Evolutionary conservation across 2,888 invertebrate species (phyloP).

Genomic region (Lasius fuliginosus): DNA sequence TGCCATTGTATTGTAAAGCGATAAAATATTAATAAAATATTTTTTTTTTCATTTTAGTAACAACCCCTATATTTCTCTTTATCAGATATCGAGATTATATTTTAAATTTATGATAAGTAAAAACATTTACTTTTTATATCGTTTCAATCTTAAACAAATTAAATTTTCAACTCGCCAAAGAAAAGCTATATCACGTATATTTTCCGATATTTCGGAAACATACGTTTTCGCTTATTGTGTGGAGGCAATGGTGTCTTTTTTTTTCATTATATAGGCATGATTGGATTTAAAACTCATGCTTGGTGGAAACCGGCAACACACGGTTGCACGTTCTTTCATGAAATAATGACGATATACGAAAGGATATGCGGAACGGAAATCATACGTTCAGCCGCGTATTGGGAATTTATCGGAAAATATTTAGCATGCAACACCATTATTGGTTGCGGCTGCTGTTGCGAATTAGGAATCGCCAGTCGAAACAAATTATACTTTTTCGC

Average conservation of each 20-base stretch:
- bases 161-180: not conserved
- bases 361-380: slow-evolving; percentile 13
- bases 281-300: slow-evolving; percentile 24
- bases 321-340: not conserved
- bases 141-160: not conserved
- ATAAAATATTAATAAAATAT: not conserved
- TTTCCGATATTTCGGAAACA: not conserved
- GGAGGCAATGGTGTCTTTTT: not conserved
- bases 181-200: not conserved
- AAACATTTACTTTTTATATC: slow-evolving; percentile 11
- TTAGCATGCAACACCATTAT: slow-evolving; percentile 66
- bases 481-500: slow-evolving; percentile 61
- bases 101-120: slow-evolving; percentile 4
- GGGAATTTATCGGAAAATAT: slow-evolving; percentile 76
- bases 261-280: not conserved
- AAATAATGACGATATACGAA: slow-evolving; percentile 7
- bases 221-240: not conserved
- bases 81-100: not conserved
- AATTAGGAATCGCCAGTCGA: slow-evolving; percentile 64
- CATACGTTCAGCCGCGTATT: slow-evolving; percentile 33
- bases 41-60: not conserved
- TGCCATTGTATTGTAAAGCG: not conserved
- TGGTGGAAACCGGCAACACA: not conserved
- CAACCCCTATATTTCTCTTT: not conserved
- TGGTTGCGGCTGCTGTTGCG: slow-evolving; percentile 48